Conservation (phyloP, 2,797 vertebrate species). For the Nannoperca australis region DNA sequence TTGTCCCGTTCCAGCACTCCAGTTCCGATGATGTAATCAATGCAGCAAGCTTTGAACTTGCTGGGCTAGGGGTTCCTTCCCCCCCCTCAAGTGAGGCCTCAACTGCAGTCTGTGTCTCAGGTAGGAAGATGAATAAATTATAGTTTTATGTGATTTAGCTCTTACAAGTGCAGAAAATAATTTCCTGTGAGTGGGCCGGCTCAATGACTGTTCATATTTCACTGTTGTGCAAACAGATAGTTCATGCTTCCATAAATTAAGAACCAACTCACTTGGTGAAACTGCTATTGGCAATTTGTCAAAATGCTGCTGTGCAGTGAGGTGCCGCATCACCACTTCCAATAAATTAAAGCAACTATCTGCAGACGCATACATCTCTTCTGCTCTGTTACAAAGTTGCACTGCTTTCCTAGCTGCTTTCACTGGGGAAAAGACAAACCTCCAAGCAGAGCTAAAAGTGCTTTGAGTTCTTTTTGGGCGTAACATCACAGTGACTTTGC, state of each 20-base stretch:
- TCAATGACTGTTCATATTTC: conserved; percentile 34
- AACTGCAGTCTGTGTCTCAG: conserved; percentile 46
- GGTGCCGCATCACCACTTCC: conserved; percentile 66
- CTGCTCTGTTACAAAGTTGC: conserved; percentile 51
- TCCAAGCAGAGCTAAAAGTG: conserved; percentile 15
- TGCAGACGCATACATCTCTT: conserved; percentile 42
- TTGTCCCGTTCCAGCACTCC: conserved; percentile 85
- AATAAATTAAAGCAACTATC: conserved; percentile 64
- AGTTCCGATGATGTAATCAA: conserved; percentile 89
- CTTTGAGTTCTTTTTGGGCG: conserved; percentile 46
- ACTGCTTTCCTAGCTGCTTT: conserved; percentile 24
- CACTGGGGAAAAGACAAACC: conserved; percentile 26
- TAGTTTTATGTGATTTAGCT: conserved; percentile 41
- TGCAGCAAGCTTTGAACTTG: conserved; percentile 90
- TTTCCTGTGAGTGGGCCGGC: conserved; percentile 29
- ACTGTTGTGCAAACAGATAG: conserved; percentile 46
- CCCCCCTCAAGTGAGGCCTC: conserved; percentile 58
- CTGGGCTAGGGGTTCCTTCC: conserved; percentile 78
- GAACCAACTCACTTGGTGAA: conserved; percentile 47
- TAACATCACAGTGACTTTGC: conserved; percentile 77
- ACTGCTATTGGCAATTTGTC: conserved; percentile 53
- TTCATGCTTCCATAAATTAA: conserved; percentile 42
- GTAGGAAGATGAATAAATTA: conserved; percentile 50
- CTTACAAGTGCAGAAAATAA: conserved; percentile 41
- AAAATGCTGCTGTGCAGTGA: conserved; percentile 53